phyloP scores from a whole-genome alignment of 1,140 invertebrate species.

The Neodiprion lecontei region DNA sequence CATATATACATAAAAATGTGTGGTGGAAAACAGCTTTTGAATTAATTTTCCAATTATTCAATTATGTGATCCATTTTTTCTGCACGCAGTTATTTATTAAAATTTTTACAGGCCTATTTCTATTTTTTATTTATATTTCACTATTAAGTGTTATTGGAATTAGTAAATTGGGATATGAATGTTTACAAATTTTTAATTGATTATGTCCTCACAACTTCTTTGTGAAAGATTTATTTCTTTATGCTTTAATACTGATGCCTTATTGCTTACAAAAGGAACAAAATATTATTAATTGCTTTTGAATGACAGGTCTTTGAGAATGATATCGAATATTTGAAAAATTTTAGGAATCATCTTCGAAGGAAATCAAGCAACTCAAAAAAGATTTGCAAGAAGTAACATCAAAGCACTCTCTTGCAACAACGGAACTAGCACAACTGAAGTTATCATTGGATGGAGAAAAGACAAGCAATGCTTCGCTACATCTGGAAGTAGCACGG shows the following conservation, averaged over 20 bases:
- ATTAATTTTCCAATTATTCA: background rate
- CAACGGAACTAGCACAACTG: constrained; percentile 45
- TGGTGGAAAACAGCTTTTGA: background rate
- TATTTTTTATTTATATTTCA: no score
- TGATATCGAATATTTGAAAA: no score
- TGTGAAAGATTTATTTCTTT: no score
- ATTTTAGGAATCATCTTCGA: constrained; percentile 50
- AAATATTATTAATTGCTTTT: no score
- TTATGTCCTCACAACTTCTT: no score
- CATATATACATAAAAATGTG: background rate
- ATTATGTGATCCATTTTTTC: constrained; percentile 15
- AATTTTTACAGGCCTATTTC: no score
- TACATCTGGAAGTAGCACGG: constrained; percentile 47
- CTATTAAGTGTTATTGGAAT: no score
- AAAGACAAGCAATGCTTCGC: constrained; percentile 44
- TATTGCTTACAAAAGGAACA: no score
- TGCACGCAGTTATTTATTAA: no score
- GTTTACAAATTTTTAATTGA: constrained; percentile 7
- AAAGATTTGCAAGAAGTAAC: constrained; percentile 53
- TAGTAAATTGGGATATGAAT: background rate
- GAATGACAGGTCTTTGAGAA: no score
- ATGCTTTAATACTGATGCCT: no score
- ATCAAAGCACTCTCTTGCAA: constrained; percentile 34
- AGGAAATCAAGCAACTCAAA: constrained; percentile 57
- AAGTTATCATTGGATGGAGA: constrained; percentile 45